These are phyloP conservation scores for Rallus crepitans DNA, from an alignment of 2,797 vertebrate species.

Conservation along the genomic window DNA sequence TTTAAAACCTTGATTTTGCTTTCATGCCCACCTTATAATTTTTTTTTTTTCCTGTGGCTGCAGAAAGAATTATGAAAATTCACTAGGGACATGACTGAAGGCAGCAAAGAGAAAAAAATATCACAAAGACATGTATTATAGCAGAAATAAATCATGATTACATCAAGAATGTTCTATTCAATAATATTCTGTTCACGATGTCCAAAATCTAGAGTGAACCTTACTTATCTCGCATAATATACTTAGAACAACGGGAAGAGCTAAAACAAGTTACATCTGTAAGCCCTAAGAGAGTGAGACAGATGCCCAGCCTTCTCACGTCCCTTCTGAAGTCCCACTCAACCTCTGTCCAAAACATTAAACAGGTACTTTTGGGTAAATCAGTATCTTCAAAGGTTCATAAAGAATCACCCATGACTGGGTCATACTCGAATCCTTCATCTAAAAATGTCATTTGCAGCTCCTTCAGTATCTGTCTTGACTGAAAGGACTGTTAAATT, in stretches of 20 bases:
- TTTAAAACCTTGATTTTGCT: neutral
- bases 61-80: neutral
- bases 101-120: neutral
- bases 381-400: neutral
- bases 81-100: neutral
- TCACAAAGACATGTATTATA: neutral
- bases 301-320: neutral
- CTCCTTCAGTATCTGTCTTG: neutral
- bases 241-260: neutral
- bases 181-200: neutral
- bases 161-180: neutral
- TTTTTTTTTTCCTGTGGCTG: neutral
- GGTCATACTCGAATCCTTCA: neutral
- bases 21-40: neutral
- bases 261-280: neutral
- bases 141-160: neutral
- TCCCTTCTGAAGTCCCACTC: neutral
- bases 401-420: neutral
- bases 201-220: neutral
- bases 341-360: neutral
- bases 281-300: neutral
- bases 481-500: neutral
- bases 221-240: neutral
- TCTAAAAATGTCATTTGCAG: neutral
- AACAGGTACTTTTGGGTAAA: neutral